A percentile compares a stretch with the other conserved stretches of the same genome.
Evolutionary conservation across 2,113 vertebrate genomes (phyloP).

Genomic region (Excalfactoria chinensis): DNA sequence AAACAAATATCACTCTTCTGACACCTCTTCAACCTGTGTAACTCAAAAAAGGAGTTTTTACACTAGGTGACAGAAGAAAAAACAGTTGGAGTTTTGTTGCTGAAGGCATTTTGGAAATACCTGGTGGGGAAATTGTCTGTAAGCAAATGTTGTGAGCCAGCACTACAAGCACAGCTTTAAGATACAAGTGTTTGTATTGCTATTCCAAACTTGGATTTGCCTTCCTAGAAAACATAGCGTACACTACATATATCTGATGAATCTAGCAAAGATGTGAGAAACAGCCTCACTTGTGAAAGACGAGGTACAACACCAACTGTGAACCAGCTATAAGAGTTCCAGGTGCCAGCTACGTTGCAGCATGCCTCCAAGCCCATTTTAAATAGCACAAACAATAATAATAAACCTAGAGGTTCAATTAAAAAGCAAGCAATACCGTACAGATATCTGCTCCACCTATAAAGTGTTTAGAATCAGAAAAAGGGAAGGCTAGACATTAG

Average conservation of each 20-base stretch:
- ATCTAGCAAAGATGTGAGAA: not conserved
- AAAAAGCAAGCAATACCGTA: not conserved
- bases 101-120: not conserved
- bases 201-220: not conserved
- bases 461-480: not conserved
- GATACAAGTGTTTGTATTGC: not conserved
- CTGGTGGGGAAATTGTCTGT: not conserved
- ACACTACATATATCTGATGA: not conserved
- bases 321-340: not conserved
- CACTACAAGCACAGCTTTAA: not conserved
- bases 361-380: not conserved
- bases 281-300: not conserved
- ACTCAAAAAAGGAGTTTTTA: not conserved
- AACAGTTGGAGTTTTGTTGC: not conserved
- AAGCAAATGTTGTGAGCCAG: not conserved
- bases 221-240: not conserved
- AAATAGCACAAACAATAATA: not conserved
- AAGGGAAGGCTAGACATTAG: not conserved
- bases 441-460: not conserved
- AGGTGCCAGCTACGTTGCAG: not conserved
- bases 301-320: not conserved
- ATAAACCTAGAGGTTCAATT: not conserved
- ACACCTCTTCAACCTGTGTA: not conserved
- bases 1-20: not conserved
- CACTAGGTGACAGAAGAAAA: not conserved